These are phyloP conservation scores for Plusia festucae DNA, from an alignment of 2,888 invertebrate genomes.

Conservation along the genomic window DNA sequence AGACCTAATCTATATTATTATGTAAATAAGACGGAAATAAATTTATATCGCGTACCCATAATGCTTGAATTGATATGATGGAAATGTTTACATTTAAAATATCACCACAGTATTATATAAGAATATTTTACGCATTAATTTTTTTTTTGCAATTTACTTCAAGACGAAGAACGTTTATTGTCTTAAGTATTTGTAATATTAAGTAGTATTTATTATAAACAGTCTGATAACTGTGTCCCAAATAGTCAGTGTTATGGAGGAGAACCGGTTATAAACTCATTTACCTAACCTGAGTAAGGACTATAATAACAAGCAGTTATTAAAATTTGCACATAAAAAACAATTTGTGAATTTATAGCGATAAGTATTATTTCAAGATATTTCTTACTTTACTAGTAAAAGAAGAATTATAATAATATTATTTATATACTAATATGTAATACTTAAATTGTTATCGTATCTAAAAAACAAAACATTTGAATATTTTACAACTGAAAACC, in stretches of 20 bases:
- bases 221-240: background rate
- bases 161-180: background rate
- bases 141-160: background rate
- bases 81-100: background rate
- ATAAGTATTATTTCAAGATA: background rate
- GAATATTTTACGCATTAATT: background rate
- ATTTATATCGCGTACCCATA: slow-evolving; percentile 10
- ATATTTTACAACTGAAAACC: background rate
- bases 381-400: no score
- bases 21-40: slow-evolving; percentile 42
- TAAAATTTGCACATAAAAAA: background rate
- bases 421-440: no score
- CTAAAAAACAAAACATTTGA: background rate
- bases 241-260: background rate
- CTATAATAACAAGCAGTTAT: background rate
- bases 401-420: no score
- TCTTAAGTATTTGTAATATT: background rate
- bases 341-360: background rate
- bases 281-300: background rate
- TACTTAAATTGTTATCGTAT: background rate
- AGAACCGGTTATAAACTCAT: background rate
- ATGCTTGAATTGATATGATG: slow-evolving; percentile 16
- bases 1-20: slow-evolving; percentile 43
- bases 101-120: background rate
- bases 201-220: background rate